Percentiles rank a stretch among this genome's conserved stretches.
phyloP scores from a whole-genome alignment of 2,888 invertebrate genomes.

The Dolichomitus sp. region DNA sequence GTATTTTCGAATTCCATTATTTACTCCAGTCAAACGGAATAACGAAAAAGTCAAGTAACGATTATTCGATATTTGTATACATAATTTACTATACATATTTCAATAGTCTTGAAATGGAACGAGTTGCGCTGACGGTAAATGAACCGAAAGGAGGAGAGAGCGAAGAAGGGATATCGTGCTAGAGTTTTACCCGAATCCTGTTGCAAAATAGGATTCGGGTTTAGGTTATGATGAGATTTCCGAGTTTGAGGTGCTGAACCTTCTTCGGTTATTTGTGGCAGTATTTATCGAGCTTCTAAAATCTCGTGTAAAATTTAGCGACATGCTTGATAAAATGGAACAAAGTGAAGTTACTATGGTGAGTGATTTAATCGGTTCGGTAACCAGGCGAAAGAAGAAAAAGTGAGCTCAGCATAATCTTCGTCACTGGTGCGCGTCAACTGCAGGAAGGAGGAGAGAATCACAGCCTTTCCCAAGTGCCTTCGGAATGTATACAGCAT shows the following conservation, averaged over 20 bases:
- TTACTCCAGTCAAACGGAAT: no score
- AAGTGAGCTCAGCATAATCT: conserved; percentile 8
- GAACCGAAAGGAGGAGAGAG: no score
- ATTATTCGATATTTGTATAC: no score
- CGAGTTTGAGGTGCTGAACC: not conserved
- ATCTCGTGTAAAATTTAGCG: conserved; percentile 15
- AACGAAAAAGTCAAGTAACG: no score
- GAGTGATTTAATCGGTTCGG: conserved; percentile 13
- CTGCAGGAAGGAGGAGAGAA: not conserved
- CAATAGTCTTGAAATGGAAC: no score
- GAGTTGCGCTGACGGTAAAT: no score
- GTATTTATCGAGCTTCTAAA: not conserved
- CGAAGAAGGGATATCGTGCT: no score
- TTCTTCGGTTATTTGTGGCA: not conserved
- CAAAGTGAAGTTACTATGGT: conserved; percentile 7
- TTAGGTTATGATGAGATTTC: not conserved
- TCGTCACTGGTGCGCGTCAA: conserved; percentile 37
- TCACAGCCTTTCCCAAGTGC: not conserved
- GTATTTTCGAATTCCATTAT: no score
- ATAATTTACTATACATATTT: no score
- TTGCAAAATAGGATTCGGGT: not conserved
- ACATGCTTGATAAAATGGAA: conserved; percentile 27
- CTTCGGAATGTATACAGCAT: conserved; percentile 15
- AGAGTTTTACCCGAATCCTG: not conserved
- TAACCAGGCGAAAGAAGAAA: conserved; percentile 21